Percentiles rank a stretch among this genome's conserved stretches.
Evolutionary conservation across 1,140 invertebrate genomes (phyloP).

Genomic region (Galleria mellonella): DNA sequence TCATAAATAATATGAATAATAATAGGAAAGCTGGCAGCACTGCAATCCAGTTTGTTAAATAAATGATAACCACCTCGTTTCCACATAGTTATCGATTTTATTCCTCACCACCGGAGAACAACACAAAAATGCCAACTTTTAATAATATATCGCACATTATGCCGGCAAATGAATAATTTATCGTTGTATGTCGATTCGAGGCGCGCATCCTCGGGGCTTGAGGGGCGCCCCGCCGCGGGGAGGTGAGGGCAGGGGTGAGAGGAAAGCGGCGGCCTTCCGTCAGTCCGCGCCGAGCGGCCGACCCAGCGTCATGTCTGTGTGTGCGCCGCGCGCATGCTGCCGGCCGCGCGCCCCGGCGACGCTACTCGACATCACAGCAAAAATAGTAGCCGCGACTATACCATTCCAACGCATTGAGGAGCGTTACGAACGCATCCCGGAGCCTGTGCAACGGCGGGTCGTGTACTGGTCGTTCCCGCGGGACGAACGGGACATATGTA

Average conservation of each 20-base stretch:
- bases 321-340: slow-evolving; percentile 69
- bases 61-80: slow-evolving; percentile 18
- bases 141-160: slow-evolving; percentile 73
- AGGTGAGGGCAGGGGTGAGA: slow-evolving; percentile 14
- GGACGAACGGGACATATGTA: slow-evolving; percentile 90
- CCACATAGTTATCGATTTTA: slow-evolving; percentile 30
- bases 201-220: slow-evolving; percentile 49
- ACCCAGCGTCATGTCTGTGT: slow-evolving; percentile 66
- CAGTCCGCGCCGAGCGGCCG: slow-evolving; percentile 64
- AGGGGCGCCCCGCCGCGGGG: slow-evolving; percentile 9
- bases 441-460: slow-evolving; percentile 89
- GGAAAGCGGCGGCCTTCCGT: slow-evolving; percentile 20
- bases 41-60: slow-evolving; percentile 19
- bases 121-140: slow-evolving; percentile 68
- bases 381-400: slow-evolving; percentile 87
- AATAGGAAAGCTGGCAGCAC: neutral
- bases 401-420: slow-evolving; percentile 92
- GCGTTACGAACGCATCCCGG: slow-evolving; percentile 88
- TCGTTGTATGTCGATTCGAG: slow-evolving; percentile 60
- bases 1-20: too few species aligned
- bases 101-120: slow-evolving; percentile 21
- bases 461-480: slow-evolving; percentile 93
- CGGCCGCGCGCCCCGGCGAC: slow-evolving; percentile 76
- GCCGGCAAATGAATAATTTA: slow-evolving; percentile 71
- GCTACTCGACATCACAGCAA: slow-evolving; percentile 87